Evolutionary conservation across 2,888 invertebrate genomes (phyloP), one percentile per base, ranked within the genome.

Genomic region (Ernsta delagoae): DNA sequence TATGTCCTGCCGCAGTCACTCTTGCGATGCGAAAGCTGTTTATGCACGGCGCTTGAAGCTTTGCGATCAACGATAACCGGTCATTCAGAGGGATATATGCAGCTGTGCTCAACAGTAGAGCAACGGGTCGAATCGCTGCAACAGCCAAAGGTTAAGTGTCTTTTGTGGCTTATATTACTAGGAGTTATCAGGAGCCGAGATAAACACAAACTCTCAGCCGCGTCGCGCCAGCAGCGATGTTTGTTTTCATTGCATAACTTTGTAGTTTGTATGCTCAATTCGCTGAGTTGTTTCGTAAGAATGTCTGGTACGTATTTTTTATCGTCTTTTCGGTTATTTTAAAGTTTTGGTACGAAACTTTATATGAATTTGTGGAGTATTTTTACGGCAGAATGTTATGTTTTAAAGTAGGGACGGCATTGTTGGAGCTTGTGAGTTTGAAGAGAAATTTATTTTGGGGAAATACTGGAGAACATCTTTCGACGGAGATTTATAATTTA

Each of bases 181-280:
- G 7, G 12, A 16, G 59, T 66, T 66, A 31, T 59, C 65, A 41
- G 54, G 39, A 36, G 50, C 5, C 9, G n/a, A 39, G 53, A 60
- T 66, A 63, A 63, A 63, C 39, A 36, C 36, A 4, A 36, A 16
- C 12, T 48, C 12, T 36, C 39, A 12, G 53, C 9, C 11, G 34
- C 41, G 43, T 43, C 31, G 12, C 57, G 39, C 45, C 43, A 11
- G 41, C 59, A 12, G 65, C 53, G 60, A 53, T 66, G 59, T 66
- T 39, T 66, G 39, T 59, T 65, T 65, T 59, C 48, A 65, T 43
- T 60, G 59, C 53, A 48, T 53, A 66, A 65, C 12, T 53, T 34
- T 66, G 66, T 61, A 65, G 12, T 53, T 34, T 66, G 66, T 61
- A 50, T 61, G 36, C 50, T 60, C 45, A 45, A 60, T 45, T 48